These are phyloP conservation scores for Sarcophaga rosellei DNA, from an alignment of 2,888 invertebrate species.

Conservation along the genomic window DNA sequence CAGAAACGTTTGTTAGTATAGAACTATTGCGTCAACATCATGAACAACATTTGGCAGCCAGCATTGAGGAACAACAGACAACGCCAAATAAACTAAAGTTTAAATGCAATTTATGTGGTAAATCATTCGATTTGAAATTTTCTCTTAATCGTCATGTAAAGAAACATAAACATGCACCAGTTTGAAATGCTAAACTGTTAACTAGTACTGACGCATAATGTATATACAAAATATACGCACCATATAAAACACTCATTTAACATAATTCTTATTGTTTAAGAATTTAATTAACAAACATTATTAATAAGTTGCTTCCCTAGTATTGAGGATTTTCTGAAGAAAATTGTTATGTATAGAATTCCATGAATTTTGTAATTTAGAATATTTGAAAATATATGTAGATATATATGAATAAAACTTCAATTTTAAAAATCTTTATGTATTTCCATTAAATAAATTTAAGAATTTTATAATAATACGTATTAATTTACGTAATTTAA, in stretches of 20 bases:
- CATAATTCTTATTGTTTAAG: neutral
- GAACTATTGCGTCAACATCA: slow-evolving; percentile 72
- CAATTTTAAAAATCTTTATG: neutral
- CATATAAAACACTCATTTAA: neutral
- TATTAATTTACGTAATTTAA: too few relatives aligned
- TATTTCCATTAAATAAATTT: too few relatives aligned
- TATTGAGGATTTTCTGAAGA: slow-evolving; percentile 20
- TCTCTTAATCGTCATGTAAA: slow-evolving; percentile 75
- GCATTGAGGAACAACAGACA: neutral
- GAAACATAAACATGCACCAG: slow-evolving; percentile 68
- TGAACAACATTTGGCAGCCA: slow-evolving; percentile 53
- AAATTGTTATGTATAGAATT: slow-evolving; percentile 2
- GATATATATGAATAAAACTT: neutral
- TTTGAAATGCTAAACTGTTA: slow-evolving; percentile 34
- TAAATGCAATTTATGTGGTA: slow-evolving; percentile 73
- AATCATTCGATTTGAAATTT: slow-evolving; percentile 74
- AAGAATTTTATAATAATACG: too few relatives aligned
- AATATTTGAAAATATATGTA: neutral
- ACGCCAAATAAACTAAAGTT: slow-evolving; percentile 57
- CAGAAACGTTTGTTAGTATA: slow-evolving; percentile 69
- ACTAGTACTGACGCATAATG: slow-evolving; percentile 20
- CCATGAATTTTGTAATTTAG: neutral
- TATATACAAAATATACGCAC: slow-evolving; percentile 42
- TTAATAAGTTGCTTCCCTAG: slow-evolving; percentile 1
- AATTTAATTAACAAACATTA: neutral